Conservation (phyloP, 2,113 vertebrate genomes). For the Pleuronectes platessa region DNA sequence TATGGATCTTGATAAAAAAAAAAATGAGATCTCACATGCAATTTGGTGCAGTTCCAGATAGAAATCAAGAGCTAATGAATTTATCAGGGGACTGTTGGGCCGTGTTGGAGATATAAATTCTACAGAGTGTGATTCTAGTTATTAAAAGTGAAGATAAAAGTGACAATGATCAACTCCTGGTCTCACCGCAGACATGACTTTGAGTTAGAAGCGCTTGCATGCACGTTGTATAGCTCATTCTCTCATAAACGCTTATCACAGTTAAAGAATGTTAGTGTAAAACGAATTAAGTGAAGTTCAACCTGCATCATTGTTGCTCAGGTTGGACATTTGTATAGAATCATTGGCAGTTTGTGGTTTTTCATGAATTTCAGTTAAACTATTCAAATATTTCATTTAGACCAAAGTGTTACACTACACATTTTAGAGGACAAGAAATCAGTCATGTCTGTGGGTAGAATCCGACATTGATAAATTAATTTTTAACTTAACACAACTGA, state of each 20-base stretch:
- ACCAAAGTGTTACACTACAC: neutral
- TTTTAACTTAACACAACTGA: neutral
- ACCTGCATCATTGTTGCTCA: neutral
- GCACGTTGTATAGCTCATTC: neutral
- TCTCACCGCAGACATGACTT: neutral
- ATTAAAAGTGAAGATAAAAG: too few relatives aligned
- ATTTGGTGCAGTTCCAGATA: too few relatives aligned
- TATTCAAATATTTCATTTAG: neutral
- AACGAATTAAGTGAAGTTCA: neutral
- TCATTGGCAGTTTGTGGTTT: neutral
- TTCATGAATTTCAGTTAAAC: neutral
- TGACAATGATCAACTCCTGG: conserved; percentile 5
- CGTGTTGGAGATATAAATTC: too few relatives aligned
- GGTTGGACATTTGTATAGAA: neutral
- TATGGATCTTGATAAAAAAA: too few relatives aligned
- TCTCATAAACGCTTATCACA: conserved; percentile 23
- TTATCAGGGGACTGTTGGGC: too few relatives aligned
- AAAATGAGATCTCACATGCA: too few relatives aligned
- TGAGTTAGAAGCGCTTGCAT: too few relatives aligned
- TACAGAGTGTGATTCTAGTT: too few relatives aligned
- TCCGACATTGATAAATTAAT: neutral
- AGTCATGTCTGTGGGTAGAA: neutral
- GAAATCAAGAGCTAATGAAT: too few relatives aligned
- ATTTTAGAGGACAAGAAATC: neutral
- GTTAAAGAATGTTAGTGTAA: neutral